Base-by-base conservation (phyloP, 1,140 invertebrate species). In the Danaus melanippus region DNA sequence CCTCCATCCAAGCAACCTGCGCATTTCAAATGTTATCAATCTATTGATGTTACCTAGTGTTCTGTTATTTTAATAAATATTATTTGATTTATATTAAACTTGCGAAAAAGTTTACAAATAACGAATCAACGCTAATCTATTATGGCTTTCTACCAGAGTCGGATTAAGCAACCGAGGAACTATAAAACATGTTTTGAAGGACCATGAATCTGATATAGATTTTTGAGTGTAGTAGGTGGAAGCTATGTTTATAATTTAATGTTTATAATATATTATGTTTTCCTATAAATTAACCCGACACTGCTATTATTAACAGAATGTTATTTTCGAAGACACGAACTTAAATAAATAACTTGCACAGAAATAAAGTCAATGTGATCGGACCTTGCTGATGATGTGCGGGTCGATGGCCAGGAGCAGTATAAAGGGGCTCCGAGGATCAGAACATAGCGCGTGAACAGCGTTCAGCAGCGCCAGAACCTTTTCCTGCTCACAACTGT, bases 401-500 rank as follows among this genome's bases (percentile, higher is more conserved):
- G 97, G 97, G 91, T 98, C 97, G 62, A 98, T 97, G 0, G 97
- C 96, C 50, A 98, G 88, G 50, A 99, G 92, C 55, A 96, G 92
- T 66, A 98, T 95, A 86, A 98, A 99, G 0, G 97, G 97, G 56
- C 94, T 93, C 74, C 93, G 92, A 8, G 94, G 91, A 77, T 98
- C 94, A 32, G 95, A 96, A 80, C 99, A 98, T 32, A 99, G 87
- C 12, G 97, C 93, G 84, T 98, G 95, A 41, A 99, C 94, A 3
- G 97, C 96, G 88, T 99, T 98, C 12, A 99, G 88, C 21, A 98
- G 91, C 0, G 95, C 89, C 7, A 99, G 87, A 11, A 99, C 97
- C 85, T 98, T 97, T 71, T 98, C 96, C 77, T 99, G 97, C 79
- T 99, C 98, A 76, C 97, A 98, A 75, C 95, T 98, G 85, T 99